Conservation (phyloP, 2,113 vertebrate genomes). For the Sterrhoptilus dennistouni region DNA sequence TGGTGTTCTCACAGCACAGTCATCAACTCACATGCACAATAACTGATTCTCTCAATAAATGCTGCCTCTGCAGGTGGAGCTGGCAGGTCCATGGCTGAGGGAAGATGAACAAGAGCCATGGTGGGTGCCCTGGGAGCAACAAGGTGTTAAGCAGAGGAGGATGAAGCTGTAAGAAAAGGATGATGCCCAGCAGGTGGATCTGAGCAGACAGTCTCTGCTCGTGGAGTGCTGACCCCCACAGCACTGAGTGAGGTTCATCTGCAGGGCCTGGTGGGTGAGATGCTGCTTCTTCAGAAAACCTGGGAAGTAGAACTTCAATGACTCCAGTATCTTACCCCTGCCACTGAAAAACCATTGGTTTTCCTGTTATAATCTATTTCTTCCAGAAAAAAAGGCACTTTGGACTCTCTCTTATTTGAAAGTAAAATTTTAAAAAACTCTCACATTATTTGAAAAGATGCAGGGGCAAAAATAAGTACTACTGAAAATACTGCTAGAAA, state of each 20-base stretch:
- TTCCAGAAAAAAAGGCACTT: neutral
- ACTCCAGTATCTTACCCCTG: neutral
- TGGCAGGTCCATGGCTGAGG: neutral
- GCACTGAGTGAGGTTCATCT: neutral
- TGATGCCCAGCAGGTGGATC: neutral
- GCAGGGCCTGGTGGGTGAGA: neutral
- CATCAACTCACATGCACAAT: neutral
- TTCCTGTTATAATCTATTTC: neutral
- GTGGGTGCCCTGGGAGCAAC: fast-evolving
- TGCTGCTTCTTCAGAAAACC: neutral
- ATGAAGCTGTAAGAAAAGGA: neutral
- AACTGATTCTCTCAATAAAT: neutral
- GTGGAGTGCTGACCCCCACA: neutral
- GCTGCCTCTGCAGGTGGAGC: neutral
- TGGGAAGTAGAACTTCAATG: neutral
- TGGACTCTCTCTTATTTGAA: neutral
- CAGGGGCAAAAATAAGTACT: neutral
- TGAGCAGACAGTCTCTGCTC: neutral
- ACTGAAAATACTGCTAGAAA: neutral
- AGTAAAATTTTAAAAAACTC: neutral
- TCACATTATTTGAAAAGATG: neutral
- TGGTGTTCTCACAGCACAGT: neutral
- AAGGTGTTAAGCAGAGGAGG: neutral
- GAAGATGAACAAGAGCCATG: fast-evolving
- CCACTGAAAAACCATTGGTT: neutral